These are phyloP conservation scores for Drosophila mojavensis DNA, from an alignment of 1,140 invertebrate genomes.

Conservation along the genomic window DNA sequence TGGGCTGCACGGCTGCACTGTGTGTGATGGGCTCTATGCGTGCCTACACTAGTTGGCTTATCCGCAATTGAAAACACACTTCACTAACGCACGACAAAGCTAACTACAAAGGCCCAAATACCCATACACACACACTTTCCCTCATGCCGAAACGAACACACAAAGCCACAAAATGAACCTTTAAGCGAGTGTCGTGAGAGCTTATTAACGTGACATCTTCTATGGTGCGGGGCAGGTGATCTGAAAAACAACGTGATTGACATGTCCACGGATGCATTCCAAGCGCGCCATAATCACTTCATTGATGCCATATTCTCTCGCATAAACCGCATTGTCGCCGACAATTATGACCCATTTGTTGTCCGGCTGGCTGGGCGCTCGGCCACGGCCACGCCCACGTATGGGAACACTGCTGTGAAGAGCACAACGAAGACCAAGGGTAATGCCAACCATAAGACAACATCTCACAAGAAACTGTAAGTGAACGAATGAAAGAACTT, in stretches of 20 bases:
- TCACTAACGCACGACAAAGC: conserved; percentile 18
- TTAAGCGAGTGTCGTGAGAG: conserved; percentile 30
- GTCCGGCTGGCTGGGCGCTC: conserved; percentile 89
- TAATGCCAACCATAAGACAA: conserved; percentile 40
- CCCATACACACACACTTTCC: conserved; percentile 16
- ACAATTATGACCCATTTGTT: conserved; percentile 92
- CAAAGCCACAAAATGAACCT: conserved; percentile 43
- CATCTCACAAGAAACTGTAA: conserved; percentile 75
- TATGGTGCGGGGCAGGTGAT: conserved; percentile 62
- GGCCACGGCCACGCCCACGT: conserved; percentile 39
- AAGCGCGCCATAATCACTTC: conserved; percentile 88
- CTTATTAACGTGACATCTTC: conserved; percentile 57
- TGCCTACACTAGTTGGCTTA: conserved; percentile 21
- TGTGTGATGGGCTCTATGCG: conserved; percentile 17
- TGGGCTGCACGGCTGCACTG: conserved; percentile 32
- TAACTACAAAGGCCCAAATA: not conserved
- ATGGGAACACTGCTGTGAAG: conserved; percentile 35
- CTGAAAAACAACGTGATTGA: conserved; percentile 83
- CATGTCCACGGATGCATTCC: conserved; percentile 81
- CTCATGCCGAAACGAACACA: conserved; percentile 11
- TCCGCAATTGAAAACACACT: conserved; percentile 68
- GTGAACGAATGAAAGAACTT: conserved; percentile 25
- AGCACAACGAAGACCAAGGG: conserved; percentile 36
- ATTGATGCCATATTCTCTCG: conserved; percentile 91
- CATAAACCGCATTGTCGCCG: conserved; percentile 90